Percentiles rank a stretch among this genome's conserved stretches.
Conservation (phyloP, 2,113 vertebrate species). For the Ptilonorhynchus violaceus region DNA sequence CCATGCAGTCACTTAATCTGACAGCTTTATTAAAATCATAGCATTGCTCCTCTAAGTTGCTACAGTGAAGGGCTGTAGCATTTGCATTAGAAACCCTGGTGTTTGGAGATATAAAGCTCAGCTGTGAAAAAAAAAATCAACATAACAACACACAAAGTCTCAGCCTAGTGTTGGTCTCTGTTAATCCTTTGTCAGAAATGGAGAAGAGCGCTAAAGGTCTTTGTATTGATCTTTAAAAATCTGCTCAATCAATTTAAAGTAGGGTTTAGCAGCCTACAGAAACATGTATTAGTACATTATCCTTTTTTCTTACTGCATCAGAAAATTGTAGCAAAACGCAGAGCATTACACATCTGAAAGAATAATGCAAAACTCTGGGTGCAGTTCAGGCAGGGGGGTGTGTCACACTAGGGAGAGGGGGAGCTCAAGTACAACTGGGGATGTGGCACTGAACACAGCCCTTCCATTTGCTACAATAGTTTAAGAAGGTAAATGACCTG, state of each 20-base stretch:
- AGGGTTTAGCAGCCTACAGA: neutral
- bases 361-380: neutral
- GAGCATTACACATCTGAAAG: neutral
- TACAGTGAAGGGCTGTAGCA: neutral
- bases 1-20: constrained; percentile 73
- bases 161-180: neutral
- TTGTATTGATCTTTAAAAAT: neutral
- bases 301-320: neutral
- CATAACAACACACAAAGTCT: neutral
- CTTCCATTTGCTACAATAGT: neutral
- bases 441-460: neutral
- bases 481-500: neutral
- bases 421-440: neutral
- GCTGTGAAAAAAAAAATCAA: neutral
- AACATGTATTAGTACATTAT: neutral
- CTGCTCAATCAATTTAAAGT: neutral
- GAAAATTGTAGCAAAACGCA: neutral
- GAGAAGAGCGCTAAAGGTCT: neutral
- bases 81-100: constrained; percentile 9
- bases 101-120: neutral
- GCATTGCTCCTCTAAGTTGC: constrained; percentile 39
- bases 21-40: constrained; percentile 76
- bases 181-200: neutral
- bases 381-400: neutral
- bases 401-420: neutral